Percentiles rank a stretch among this genome's conserved stretches.
Evolutionary conservation across 2,888 invertebrate genomes (phyloP).

Genomic region (Thera obeliscata): DNA sequence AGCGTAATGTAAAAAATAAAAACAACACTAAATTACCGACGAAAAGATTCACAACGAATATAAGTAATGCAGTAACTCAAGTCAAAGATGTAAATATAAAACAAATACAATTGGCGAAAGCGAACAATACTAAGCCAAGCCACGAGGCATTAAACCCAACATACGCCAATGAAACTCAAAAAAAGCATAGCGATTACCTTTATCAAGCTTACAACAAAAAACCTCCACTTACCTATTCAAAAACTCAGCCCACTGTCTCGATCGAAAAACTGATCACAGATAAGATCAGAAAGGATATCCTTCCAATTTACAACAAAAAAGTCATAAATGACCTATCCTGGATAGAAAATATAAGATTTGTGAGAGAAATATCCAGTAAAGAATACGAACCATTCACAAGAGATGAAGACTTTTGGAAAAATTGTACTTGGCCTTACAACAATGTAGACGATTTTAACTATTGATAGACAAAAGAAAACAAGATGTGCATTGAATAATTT

Average conservation of each 20-base stretch:
- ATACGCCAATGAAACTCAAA: background rate
- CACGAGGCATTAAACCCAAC: background rate
- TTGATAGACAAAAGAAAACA: constrained; percentile 38
- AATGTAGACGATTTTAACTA: constrained; percentile 53
- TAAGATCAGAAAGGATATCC: background rate
- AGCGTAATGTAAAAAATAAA: constrained; percentile 8
- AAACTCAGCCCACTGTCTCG: background rate
- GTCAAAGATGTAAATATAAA: constrained; percentile 2
- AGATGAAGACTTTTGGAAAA: constrained; percentile 63
- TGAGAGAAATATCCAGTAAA: constrained; percentile 57
- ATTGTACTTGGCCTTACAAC: constrained; percentile 53
- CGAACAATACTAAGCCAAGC: background rate
- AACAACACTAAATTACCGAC: background rate
- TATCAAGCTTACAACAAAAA: background rate
- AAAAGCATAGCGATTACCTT: constrained; percentile 5
- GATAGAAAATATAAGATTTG: constrained; percentile 64
- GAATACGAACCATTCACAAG: constrained; percentile 51
- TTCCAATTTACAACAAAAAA: constrained; percentile 21
- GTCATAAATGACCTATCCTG: constrained; percentile 55
- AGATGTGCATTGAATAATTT: constrained; percentile 35
- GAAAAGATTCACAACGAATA: background rate
- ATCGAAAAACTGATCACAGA: background rate
- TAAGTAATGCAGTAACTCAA: background rate
- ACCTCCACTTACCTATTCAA: constrained; percentile 12
- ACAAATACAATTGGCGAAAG: background rate